Conservation (phyloP, 1,140 invertebrate genomes). For the Aleiodes sp. region DNA sequence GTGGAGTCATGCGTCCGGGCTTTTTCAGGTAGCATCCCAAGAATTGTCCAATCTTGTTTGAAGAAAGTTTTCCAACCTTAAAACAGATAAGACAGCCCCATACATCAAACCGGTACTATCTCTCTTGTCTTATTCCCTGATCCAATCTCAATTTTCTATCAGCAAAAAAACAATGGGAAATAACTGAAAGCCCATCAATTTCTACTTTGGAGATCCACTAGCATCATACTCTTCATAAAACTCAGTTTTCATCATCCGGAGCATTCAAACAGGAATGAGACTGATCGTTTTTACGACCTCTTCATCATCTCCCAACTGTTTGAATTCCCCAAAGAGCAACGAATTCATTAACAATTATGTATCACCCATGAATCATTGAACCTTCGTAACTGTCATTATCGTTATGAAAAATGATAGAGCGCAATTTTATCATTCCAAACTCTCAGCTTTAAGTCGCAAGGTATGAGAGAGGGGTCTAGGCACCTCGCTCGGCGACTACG, state of each 20-base stretch:
- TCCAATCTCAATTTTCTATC: slow-evolving; percentile 42
- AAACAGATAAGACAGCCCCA: neutral
- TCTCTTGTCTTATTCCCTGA: slow-evolving; percentile 14
- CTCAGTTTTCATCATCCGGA: neutral
- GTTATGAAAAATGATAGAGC: slow-evolving; percentile 32
- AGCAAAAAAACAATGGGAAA: neutral
- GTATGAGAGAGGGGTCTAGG: slow-evolving; percentile 14
- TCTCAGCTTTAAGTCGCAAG: slow-evolving; percentile 39
- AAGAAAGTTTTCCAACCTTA: neutral
- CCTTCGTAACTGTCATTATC: too few species aligned
- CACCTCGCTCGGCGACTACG: neutral
- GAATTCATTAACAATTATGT: too few species aligned
- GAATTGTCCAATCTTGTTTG: slow-evolving; percentile 20
- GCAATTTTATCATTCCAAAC: slow-evolving; percentile 23
- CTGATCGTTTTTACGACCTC: too few species aligned
- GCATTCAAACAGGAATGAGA: too few species aligned
- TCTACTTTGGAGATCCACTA: slow-evolving; percentile 28
- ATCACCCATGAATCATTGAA: too few species aligned
- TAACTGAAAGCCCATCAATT: neutral
- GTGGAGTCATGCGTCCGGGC: neutral
- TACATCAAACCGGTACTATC: neutral
- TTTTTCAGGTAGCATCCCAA: neutral
- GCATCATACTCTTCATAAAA: slow-evolving; percentile 35
- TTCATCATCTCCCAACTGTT: too few species aligned
- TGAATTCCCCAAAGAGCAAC: too few species aligned